Evolutionary conservation across 2,113 vertebrate species (phyloP).

Genomic region (Neotoma lepida): DNA sequence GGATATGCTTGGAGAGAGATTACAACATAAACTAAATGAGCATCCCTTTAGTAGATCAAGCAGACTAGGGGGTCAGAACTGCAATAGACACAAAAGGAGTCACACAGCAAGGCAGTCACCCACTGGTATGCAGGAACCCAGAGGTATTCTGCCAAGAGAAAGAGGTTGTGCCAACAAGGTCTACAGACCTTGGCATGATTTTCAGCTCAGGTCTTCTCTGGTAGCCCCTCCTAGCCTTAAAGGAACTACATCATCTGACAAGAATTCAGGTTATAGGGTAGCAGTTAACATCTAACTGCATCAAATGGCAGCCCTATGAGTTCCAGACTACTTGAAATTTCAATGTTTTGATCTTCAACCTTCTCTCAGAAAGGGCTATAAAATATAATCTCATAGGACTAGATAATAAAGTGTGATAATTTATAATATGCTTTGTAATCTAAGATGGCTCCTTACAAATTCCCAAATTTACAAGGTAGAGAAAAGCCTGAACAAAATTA

Average conservation of each 20-base stretch:
- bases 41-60: neutral
- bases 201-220: slow-evolving; percentile 25
- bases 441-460: neutral
- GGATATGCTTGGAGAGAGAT: slow-evolving; percentile 20
- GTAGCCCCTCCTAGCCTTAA: slow-evolving; percentile 24
- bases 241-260: slow-evolving; percentile 4
- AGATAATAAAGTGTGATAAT: slow-evolving; percentile 35
- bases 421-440: neutral
- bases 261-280: neutral
- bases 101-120: neutral
- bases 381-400: slow-evolving; percentile 12
- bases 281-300: neutral
- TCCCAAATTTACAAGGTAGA: neutral
- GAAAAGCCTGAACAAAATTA: neutral
- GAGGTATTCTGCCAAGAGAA: slow-evolving; percentile 23
- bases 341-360: neutral
- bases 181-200: slow-evolving; percentile 6
- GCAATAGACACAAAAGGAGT: neutral
- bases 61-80: neutral
- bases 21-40: slow-evolving; percentile 19
- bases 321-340: neutral
- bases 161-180: slow-evolving; percentile 3
- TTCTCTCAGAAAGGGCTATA: slow-evolving; percentile 35
- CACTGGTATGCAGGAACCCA: neutral
- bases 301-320: neutral